Percentiles rank a stretch among this genome's conserved stretches.
These are phyloP conservation scores for Haliclona indistincta DNA, from an alignment of 37 sponge, comb jelly and placozoan genomes.

Conservation along the genomic window DNA sequence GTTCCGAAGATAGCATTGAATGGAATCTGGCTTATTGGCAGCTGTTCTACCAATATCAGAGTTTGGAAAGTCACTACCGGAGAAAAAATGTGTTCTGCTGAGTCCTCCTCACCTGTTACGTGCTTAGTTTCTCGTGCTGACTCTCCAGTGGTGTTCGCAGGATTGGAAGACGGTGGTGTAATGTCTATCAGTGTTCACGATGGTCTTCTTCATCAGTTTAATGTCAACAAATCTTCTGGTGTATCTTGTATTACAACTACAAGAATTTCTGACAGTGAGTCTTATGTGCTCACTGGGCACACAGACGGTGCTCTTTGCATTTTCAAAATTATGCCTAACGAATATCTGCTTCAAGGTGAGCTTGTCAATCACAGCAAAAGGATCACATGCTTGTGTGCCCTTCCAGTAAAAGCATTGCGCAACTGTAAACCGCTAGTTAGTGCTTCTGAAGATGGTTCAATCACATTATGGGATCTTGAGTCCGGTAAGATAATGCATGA, in stretches of 20 bases:
- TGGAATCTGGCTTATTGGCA: background rate
- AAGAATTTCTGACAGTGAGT: background rate
- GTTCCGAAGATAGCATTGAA: background rate
- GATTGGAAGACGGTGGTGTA: background rate
- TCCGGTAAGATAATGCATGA: slow-evolving; percentile 1
- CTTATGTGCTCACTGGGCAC: background rate
- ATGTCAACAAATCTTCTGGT: too few species aligned
- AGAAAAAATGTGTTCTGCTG: background rate
- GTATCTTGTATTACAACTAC: background rate
- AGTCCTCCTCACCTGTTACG: background rate
- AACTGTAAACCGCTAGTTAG: background rate
- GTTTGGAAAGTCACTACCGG: slow-evolving; percentile 36
- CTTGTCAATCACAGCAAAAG: background rate
- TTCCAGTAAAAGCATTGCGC: too few species aligned
- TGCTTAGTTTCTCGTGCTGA: slow-evolving; percentile 2
- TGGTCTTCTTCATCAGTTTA: background rate
- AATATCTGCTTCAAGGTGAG: background rate
- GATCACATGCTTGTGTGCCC: background rate
- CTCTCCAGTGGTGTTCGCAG: background rate
- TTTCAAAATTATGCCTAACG: background rate
- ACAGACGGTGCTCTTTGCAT: background rate
- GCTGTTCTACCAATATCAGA: background rate
- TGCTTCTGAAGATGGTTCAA: slow-evolving; percentile 12
- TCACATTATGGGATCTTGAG: slow-evolving; percentile 1
- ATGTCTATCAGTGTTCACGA: background rate